Base-by-base conservation (phyloP, 2,888 invertebrate species). In the Aromia moschata region DNA sequence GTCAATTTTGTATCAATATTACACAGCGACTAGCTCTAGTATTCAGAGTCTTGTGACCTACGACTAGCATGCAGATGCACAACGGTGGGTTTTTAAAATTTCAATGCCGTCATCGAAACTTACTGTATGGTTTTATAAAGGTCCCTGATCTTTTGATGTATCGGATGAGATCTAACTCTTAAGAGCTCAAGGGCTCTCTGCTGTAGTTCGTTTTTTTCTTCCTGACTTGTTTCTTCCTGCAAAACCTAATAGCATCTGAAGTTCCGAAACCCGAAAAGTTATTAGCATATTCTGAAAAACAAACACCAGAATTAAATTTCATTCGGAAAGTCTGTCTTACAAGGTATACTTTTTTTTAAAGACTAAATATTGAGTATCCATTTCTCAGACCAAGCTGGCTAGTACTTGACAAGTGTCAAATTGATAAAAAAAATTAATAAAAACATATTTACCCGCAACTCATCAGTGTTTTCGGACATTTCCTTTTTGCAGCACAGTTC, bases 251-350 rank as follows among this genome's bases (percentile, higher is more conserved):
- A 94, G 83, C 82, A 89, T 89, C 83, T 93, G 92, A 77, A 94
- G 87, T 81, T 93, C 93, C 79, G 90, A 89, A 72, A 93, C 92
- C 74, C 93, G 88, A 83, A 93, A 92, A 77, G 85, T 86, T 81
- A 87, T 80, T 76, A 84, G 81, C 81, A 81, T 81, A 77, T 74
- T 79, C 81, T 81, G 73, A 36, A 79, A 79, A 58, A 63, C 64
- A 64, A 59, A 54, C n/a, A n/a, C n/a, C n/a, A n/a, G n/a, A n/a
- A n/a, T n/a, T n/a, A n/a, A n/a, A n/a, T n/a, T n/a, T n/a, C n/a
- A n/a, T n/a, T n/a, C n/a, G n/a, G n/a, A n/a, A n/a, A n/a, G n/a
- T n/a, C n/a, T n/a, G n/a, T n/a, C n/a, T n/a, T n/a, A n/a, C n/a
- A n/a, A n/a, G n/a, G n/a, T n/a, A n/a, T n/a, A n/a, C n/a, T n/a